Conservation (phyloP, 2,797 vertebrate genomes). For the Scolopax bukidnonensis region DNA sequence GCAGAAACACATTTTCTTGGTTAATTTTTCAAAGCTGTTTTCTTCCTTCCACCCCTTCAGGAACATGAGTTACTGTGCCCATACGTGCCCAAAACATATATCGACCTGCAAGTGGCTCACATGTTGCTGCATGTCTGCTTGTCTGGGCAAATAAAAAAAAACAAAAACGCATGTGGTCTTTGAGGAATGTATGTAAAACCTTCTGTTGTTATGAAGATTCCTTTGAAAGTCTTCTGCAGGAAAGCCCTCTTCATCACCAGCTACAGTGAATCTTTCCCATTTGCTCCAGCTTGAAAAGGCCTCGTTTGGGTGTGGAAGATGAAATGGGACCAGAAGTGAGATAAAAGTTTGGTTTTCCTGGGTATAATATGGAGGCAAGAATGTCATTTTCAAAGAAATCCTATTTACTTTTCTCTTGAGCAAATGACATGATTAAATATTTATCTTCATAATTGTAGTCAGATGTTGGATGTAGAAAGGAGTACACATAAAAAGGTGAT, state of each 20-base stretch:
- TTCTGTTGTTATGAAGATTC: background rate
- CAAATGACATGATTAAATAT: constrained; percentile 64
- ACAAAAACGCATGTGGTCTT: background rate
- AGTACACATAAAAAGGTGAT: constrained; percentile 53
- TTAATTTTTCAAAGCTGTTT: background rate
- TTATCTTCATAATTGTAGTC: constrained; percentile 67
- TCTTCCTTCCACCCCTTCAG: background rate
- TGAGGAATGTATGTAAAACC: background rate
- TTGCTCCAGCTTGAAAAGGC: background rate
- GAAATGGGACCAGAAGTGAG: background rate
- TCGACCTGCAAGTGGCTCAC: accelerated
- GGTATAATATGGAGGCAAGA: background rate
- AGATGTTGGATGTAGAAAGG: constrained; percentile 60
- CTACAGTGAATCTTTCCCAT: background rate
- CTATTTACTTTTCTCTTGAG: constrained; percentile 61
- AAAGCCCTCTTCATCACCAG: background rate
- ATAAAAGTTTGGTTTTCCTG: constrained; percentile 6
- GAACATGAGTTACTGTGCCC: background rate
- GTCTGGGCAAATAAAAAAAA: background rate
- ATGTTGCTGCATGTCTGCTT: background rate
- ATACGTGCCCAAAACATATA: background rate
- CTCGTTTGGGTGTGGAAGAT: background rate
- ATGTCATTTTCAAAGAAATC: background rate
- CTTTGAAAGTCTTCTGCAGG: background rate
- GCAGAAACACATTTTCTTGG: background rate